Base-by-base conservation (phyloP, 2,888 invertebrate species). In the Archips xylosteana region DNA sequence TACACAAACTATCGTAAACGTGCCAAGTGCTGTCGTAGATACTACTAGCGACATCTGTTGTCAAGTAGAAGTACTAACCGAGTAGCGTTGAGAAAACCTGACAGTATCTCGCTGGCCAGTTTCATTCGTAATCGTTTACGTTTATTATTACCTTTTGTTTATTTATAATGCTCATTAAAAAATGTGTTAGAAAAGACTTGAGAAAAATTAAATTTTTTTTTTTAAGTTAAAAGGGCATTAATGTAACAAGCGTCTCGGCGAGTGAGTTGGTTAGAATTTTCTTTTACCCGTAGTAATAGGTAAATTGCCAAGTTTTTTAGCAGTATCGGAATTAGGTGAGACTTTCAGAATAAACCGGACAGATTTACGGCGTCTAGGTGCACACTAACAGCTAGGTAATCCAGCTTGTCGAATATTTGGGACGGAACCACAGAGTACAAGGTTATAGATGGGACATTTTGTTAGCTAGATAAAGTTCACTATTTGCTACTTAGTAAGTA, bases 41-140 rank as follows among this genome's bases (percentile, higher is more conserved):
- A 85, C 89, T 76, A 51, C 79, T 86, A 83, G 60, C 89, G 92
- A 90, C 93, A 92, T 92, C 93, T 92, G 85, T 87, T 76, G 87
- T 78, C 85, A 79, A 92, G 92, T 93, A 92, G 93, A 83, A 76
- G 75, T 74, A 88, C 83, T 87, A 87, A 80, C 42, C 45, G 62
- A 12, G 1, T 49, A 49, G 39, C 15, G 23, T 0, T 6, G 49
- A 9, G 39, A 32, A 39, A 51, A 32, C 23, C 2, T 54, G 9
- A 9, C 12, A 23, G 2, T 10, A 6, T 23, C 23, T 23, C 23
- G 54, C 23, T 15, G 2, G 13, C 23, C 23, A 54, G 8, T 23
- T 23, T 54, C 23, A 9, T 23, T 15, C 13, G 49, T 13, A 1
- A 3, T 10, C 3, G 3, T 3, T 45, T 12, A 10, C 12, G 3